Evolutionary conservation across 2,113 vertebrate genomes (phyloP).

Genomic region (Heteronetta atricapilla): DNA sequence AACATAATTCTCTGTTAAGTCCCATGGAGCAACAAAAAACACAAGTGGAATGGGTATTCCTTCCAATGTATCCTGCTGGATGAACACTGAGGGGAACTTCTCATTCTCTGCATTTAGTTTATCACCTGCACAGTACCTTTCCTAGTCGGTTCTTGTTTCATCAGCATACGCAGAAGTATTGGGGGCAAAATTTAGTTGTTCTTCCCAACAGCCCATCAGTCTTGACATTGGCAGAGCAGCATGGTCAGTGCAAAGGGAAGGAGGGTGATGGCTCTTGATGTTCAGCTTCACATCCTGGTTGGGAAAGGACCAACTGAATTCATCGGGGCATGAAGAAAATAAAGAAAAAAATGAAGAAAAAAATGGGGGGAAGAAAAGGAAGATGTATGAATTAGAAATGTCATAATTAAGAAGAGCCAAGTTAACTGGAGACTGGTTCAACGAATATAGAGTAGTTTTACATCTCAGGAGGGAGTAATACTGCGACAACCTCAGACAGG

Average conservation of each 20-base stretch:
- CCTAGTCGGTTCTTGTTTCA: neutral
- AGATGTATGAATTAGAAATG: neutral
- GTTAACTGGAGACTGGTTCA: neutral
- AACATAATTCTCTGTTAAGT: neutral
- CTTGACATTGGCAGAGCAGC: neutral
- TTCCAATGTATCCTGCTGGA: neutral
- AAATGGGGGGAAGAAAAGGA: neutral
- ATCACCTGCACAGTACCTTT: neutral
- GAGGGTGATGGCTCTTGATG: neutral
- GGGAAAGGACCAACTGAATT: accelerated
- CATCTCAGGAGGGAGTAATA: constrained; percentile 23
- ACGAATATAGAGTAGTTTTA: neutral
- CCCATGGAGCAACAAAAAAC: neutral
- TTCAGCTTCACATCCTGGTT: neutral
- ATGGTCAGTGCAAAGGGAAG: neutral
- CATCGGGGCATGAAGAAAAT: accelerated
- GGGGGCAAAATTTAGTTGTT: neutral
- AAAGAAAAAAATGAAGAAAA: neutral
- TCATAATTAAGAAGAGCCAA: neutral
- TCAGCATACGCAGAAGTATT: neutral
- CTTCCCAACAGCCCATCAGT: neutral
- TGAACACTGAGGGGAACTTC: neutral
- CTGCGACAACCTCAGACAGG: neutral
- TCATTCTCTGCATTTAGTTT: neutral
- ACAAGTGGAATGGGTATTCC: neutral